Base-by-base conservation (phyloP, 2,888 invertebrate genomes). In the Saturnia japonica region DNA sequence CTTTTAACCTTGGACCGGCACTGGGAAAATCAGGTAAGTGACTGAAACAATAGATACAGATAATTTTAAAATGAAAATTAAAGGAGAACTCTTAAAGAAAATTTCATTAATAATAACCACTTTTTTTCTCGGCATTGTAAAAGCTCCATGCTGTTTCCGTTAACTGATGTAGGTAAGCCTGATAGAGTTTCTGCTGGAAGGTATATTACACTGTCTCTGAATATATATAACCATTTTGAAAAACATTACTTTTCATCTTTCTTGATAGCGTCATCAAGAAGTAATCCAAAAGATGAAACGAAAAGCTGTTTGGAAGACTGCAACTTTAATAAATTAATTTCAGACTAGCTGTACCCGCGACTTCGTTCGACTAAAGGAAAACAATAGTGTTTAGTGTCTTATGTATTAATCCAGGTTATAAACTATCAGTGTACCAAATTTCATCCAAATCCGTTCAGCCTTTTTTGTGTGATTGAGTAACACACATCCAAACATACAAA, bases 1-100 rank as follows among this genome's bases (percentile, higher is more conserved):
- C 96, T 64, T 94, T 96, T 78, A 94, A 96, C 78, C 93, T 95
- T 73, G 97, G 97, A 14, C 97, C 97, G 6, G 96, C 96, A 0
- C 85, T 96, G 28, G 97, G 97, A 47, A 95, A 95, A 83, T 89
- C 95, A 77, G 97, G 97, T 97, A 89, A 89, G 47, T 47, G 12
- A 11, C 47, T 25, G 14, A 14, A 22, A 60, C 11, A 60, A 60
- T 54, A 54, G 22, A 54, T 3, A 22, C 57, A 25, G 2, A 14
- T 25, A 14, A 28, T 60, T 14, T 14, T 14, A 60, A 60, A 28
- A 2, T 60, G 9, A 25, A 28, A 4, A 2, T 60, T 22, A 54
- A 7, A 54, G 6, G 47, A 47, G 19, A 47, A 47, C 19, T 4
- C 6, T 19, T 47, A 45, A 45, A 45, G 16, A 16, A 45, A 45